Percentiles rank a stretch among this genome's conserved stretches.
phyloP scores from a whole-genome alignment of 2,888 invertebrate genomes.

The Hypercompe scribonia region DNA sequence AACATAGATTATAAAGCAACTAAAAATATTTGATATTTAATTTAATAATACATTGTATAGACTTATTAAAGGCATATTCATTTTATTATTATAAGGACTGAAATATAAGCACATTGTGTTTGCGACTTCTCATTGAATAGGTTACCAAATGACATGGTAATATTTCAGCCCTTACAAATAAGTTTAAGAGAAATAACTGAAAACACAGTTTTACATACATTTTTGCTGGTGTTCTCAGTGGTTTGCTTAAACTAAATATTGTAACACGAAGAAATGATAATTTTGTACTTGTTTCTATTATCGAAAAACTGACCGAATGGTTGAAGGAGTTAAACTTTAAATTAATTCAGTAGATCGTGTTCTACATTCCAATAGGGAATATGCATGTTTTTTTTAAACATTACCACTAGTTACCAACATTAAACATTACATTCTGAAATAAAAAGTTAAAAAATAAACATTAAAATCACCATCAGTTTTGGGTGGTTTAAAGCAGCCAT shows the following conservation, averaged over 20 bases:
- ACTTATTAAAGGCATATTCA: background rate
- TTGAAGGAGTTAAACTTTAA: constrained; percentile 1
- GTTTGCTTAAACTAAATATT: constrained; percentile 18
- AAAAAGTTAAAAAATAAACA: no score
- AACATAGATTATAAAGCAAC: background rate
- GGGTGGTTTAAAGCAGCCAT: no score
- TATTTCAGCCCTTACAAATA: constrained; percentile 8
- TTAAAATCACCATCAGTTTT: no score
- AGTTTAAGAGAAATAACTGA: constrained; percentile 23
- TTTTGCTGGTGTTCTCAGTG: constrained; percentile 11
- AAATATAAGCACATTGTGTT: background rate
- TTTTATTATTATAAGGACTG: constrained; percentile 7
- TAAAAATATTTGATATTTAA: constrained; percentile 2
- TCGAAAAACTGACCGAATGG: background rate
- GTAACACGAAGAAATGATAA: constrained; percentile 47
- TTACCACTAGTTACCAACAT: no score
- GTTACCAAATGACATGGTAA: background rate
- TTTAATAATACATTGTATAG: background rate
- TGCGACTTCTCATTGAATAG: background rate
- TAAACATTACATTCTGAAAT: no score
- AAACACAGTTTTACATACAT: background rate
- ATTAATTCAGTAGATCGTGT: constrained; percentile 11
- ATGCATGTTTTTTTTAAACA: no score
- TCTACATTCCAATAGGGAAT: constrained; percentile 3
- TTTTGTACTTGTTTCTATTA: constrained; percentile 32